Base-by-base conservation (phyloP, 2,113 vertebrate genomes). In the Gasterosteus aculeatus region DNA sequence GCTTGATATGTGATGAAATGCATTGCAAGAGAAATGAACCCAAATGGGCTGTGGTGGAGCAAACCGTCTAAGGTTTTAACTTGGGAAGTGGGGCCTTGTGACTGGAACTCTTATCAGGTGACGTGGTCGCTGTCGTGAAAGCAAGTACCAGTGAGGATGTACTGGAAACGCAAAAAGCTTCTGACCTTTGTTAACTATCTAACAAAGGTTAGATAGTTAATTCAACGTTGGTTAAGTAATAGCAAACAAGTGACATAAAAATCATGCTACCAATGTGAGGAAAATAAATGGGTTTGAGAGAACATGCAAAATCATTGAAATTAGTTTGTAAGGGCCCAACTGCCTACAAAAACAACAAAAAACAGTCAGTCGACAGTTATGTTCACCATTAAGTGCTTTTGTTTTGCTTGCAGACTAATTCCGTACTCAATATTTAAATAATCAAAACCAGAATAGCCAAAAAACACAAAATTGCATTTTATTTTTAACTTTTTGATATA, bases 281-380 rank as follows among this genome's bases (percentile, higher is more conserved):
- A 1, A 80, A 75, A 79, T 33, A 66, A 84, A 81, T 53, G 56
- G 12, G 54, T 71, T 53, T 77, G 38, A 84, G 57, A 69, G 63
- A 82, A 71, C 83, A 87, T 90, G 86, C 85, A 89, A 72, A 67
- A 81, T 69, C 19, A 87, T 47, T 62, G 15, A 65, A 73, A 87
- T 73, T 46, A 61, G 65, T 39, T 39, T 56, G 41, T 57, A 68
- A 86, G 29, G 35, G 47, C 67, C 53, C 54, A 22, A 44, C 49
- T 69, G 70, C 82, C 80, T 77, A 84, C 47, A 53, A 73, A 60
- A 87, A 85, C 77, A 77, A 79, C 74, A 81, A 80, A 58, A 66
- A n/a, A 78, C 56, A 67, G 59, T 86, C 85, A 87, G 75, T 78
- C 31, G 78, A 10, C 56, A 73, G 44, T 60, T 74, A 3, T n/a